Evolutionary conservation across 2,888 invertebrate genomes (phyloP).

Genomic region (Trichogramma evanescens): DNA sequence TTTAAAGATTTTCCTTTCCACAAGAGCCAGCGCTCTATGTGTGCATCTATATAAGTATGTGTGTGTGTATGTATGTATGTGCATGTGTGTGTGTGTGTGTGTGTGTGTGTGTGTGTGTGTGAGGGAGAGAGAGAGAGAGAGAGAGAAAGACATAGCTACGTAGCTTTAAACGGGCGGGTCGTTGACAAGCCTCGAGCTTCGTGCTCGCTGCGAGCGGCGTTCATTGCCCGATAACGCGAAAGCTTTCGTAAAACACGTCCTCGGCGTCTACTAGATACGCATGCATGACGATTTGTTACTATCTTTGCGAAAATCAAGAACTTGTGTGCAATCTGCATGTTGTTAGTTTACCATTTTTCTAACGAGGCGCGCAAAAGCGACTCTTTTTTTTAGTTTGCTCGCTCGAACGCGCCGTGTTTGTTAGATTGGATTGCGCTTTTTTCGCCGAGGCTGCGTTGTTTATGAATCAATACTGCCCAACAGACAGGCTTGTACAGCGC

Average conservation of each 20-base stretch:
- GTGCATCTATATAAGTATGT: not conserved
- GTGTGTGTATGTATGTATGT: not conserved
- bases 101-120: too few relatives aligned
- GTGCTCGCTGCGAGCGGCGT: conserved; percentile 9
- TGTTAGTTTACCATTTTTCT: conserved; percentile 9
- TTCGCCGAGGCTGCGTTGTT: conserved; percentile 9
- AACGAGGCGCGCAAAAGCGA: conserved; percentile 5
- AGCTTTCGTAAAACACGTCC: not conserved
- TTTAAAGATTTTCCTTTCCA: conserved; percentile 42
- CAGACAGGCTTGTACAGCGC: not conserved
- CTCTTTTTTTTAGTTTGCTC: conserved; percentile 3
- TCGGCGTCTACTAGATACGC: too few relatives aligned
- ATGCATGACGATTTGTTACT: too few relatives aligned
- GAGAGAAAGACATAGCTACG: conserved; percentile 11
- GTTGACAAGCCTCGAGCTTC: conserved; percentile 21
- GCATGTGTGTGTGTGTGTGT: too few relatives aligned
- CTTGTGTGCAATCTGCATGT: not conserved
- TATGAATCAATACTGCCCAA: conserved; percentile 7
- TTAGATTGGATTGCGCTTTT: conserved; percentile 20
- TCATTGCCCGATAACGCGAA: conserved; percentile 24
- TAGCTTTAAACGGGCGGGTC: conserved; percentile 29
- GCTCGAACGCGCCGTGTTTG: conserved; percentile 5
- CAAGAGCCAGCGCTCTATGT: conserved; percentile 9
- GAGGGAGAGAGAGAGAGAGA: too few relatives aligned
- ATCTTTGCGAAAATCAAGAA: too few relatives aligned